Conservation (phyloP, 2,113 vertebrate species). For the Rhinoptilus africanus region DNA sequence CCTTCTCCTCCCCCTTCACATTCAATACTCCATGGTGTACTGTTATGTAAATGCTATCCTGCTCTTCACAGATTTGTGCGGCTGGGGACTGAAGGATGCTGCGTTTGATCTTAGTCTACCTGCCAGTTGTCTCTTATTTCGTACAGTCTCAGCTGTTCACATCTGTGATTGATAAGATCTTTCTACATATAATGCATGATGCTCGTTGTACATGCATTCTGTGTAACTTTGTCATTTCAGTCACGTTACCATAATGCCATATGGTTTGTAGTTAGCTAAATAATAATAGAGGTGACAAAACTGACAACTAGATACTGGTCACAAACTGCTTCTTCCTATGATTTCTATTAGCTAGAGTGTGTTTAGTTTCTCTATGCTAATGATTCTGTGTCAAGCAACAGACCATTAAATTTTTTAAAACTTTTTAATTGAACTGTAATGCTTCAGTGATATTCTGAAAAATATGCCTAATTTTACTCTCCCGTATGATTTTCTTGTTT, state of each 20-base stretch:
- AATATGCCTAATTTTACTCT: background rate
- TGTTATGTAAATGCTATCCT: background rate
- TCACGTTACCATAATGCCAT: background rate
- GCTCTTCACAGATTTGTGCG: background rate
- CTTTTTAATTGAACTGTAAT: background rate
- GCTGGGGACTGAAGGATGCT: background rate
- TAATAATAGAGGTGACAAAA: background rate
- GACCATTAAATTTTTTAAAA: background rate
- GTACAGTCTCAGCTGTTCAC: background rate
- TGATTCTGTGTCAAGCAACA: background rate
- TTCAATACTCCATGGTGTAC: background rate
- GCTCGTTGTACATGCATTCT: background rate
- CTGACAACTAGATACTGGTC: background rate
- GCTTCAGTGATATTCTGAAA: background rate
- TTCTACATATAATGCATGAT: fast-evolving
- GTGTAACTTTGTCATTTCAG: background rate
- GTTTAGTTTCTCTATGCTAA: background rate
- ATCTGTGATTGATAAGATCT: background rate
- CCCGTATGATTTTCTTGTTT: background rate
- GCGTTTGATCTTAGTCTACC: background rate
- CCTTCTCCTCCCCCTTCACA: background rate
- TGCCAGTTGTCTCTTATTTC: background rate
- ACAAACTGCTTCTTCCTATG: background rate
- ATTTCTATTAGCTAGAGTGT: background rate
- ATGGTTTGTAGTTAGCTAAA: background rate